Percentiles rank a stretch among this genome's conserved stretches.
Conservation (phyloP, 37 sponge, comb jelly and placozoan genomes). For the Cliona cf. orientalis region DNA sequence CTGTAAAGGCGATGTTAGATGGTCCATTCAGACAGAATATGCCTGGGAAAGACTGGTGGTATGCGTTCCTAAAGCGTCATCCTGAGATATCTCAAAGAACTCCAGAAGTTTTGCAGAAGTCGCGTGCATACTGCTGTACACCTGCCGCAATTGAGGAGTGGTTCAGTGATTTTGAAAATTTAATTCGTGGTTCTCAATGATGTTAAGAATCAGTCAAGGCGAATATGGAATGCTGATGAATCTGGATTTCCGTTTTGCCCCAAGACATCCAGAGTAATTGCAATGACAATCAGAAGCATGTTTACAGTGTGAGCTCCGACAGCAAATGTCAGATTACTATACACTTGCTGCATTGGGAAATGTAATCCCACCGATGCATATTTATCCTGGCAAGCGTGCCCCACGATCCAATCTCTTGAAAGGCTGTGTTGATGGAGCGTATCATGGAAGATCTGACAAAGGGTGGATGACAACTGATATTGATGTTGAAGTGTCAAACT, state of each 20-base stretch:
- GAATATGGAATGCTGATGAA: constrained; percentile 54
- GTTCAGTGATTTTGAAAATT: constrained; percentile 20
- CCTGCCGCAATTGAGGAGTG: neutral
- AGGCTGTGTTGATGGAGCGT: constrained; percentile 24
- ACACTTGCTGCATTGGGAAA: constrained; percentile 18
- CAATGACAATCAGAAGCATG: neutral
- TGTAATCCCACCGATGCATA: constrained; percentile 32
- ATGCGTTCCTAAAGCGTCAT: constrained; percentile 35
- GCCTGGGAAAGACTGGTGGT: constrained; percentile 54
- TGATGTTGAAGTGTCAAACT: constrained; percentile 2
- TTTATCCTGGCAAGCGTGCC: constrained; percentile 15
- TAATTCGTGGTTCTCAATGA: constrained; percentile 14
- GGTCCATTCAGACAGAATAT: constrained; percentile 29
- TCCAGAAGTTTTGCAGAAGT: constrained; percentile 12
- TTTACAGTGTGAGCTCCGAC: constrained; percentile 4
- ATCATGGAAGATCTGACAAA: constrained; percentile 33
- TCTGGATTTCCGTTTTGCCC: constrained; percentile 41
- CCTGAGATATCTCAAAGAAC: constrained; percentile 4
- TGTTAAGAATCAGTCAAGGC: neutral
- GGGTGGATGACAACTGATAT: constrained; percentile 35
- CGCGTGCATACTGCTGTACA: constrained; percentile 27
- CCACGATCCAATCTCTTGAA: constrained; percentile 27
- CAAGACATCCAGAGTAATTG: constrained; percentile 33
- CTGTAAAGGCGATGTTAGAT: constrained; percentile 35
- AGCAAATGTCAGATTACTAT: constrained; percentile 35